Conservation (phyloP, 2,113 vertebrate species). For the Tragulus kanchil region DNA sequence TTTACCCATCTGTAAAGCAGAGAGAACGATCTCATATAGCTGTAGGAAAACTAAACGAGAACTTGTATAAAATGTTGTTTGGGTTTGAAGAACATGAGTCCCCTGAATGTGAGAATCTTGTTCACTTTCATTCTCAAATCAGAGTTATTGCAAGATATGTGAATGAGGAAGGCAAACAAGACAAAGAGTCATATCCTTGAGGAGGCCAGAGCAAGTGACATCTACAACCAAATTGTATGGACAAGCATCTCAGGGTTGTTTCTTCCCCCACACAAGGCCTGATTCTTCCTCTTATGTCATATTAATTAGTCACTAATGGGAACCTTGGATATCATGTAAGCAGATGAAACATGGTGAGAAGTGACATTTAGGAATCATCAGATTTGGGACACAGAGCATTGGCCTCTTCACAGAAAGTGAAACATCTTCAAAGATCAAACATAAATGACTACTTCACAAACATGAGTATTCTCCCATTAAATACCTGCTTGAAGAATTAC, state of each 20-base stretch:
- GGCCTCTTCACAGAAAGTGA: background rate
- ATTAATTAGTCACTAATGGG: background rate
- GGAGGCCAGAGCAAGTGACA: background rate
- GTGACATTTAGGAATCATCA: background rate
- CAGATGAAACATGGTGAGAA: background rate
- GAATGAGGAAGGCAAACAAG: background rate
- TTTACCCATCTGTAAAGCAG: background rate
- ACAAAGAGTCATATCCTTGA: background rate
- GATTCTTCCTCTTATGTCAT: background rate
- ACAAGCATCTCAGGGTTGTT: background rate
- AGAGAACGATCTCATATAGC: background rate
- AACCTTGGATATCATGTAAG: background rate
- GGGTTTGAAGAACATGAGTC: background rate
- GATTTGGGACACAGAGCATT: background rate
- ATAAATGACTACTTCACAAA: background rate
- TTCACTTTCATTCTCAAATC: background rate
- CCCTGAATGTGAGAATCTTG: background rate
- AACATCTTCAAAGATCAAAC: background rate
- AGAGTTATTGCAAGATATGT: background rate
- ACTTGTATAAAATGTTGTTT: background rate
- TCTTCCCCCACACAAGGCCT: background rate
- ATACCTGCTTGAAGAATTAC: background rate
- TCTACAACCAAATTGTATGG: background rate
- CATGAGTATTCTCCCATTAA: background rate
- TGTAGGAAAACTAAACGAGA: background rate